These are phyloP conservation scores for Buphagus erythrorhynchus DNA, from an alignment of 2,797 vertebrate genomes.

Conservation along the genomic window DNA sequence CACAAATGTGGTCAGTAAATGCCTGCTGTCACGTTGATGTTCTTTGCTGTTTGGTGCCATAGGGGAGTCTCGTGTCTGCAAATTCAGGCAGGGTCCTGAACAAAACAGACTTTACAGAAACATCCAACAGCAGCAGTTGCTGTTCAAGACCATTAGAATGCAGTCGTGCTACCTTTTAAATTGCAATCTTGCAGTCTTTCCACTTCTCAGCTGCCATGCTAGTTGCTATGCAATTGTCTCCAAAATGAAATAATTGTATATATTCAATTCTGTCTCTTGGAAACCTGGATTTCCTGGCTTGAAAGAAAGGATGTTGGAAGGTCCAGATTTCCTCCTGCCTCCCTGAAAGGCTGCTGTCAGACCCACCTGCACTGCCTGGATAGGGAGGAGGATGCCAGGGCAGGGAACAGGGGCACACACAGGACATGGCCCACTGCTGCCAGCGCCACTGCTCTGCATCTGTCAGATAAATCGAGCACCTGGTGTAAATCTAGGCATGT, in stretches of 20 bases:
- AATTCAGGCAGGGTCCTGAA: background rate
- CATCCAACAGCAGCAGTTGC: background rate
- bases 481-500: background rate
- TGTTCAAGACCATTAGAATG: background rate
- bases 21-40: accelerated
- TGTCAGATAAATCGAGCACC: background rate
- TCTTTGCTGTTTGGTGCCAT: background rate
- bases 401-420: accelerated
- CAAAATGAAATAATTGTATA: background rate
- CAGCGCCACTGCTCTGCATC: accelerated
- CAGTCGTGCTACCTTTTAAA: background rate
- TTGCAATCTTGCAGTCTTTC: background rate
- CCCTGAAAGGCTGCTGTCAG: background rate
- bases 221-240: background rate
- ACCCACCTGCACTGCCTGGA: background rate
- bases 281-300: background rate
- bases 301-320: background rate
- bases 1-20: background rate
- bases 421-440: background rate
- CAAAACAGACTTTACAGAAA: background rate
- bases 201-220: background rate
- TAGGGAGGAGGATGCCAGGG: background rate
- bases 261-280: background rate
- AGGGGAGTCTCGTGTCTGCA: background rate
- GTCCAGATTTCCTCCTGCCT: background rate